Percentiles rank a stretch among this genome's conserved stretches.
Conservation (phyloP, 2,888 invertebrate species). For the Cephus rjabovi region DNA sequence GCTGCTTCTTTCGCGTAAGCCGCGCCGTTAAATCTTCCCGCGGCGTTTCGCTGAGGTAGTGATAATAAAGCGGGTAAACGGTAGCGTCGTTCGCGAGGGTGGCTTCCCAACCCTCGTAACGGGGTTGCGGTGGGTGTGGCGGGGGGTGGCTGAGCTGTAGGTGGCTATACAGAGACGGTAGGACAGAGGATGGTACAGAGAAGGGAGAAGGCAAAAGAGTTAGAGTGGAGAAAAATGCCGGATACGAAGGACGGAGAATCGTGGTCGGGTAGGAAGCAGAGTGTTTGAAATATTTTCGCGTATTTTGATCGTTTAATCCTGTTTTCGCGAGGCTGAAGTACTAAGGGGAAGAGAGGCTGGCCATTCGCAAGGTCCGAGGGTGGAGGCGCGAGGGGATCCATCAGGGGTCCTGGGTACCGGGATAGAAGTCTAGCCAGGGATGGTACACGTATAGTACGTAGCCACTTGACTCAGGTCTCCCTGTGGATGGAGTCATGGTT, state of each 20-base stretch:
- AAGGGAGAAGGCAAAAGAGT: background rate
- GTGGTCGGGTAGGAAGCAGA: background rate
- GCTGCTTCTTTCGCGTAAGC: background rate
- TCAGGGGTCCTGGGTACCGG: background rate
- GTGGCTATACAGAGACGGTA: background rate
- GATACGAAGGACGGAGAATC: background rate
- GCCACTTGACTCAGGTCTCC: background rate
- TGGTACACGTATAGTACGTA: background rate
- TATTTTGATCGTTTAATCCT: slow-evolving; percentile 33
- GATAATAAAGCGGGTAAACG: background rate
- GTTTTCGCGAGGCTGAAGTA: slow-evolving; percentile 13
- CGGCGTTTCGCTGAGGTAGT: background rate
- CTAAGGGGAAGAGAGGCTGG: background rate
- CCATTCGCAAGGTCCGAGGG: slow-evolving; percentile 4
- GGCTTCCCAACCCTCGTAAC: background rate
- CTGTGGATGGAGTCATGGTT: slow-evolving; percentile 36
- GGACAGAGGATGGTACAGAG: background rate
- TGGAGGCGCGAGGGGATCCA: background rate
- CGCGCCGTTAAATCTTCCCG: background rate
- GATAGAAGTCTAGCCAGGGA: background rate
- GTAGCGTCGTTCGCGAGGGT: background rate
- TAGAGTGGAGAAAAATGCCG: background rate
- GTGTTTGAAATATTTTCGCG: slow-evolving; percentile 25
- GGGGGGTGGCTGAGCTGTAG: background rate
- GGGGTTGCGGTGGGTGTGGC: background rate